These are phyloP conservation scores for Microvelia longipes DNA, from an alignment of 1,140 invertebrate genomes.

Conservation along the genomic window DNA sequence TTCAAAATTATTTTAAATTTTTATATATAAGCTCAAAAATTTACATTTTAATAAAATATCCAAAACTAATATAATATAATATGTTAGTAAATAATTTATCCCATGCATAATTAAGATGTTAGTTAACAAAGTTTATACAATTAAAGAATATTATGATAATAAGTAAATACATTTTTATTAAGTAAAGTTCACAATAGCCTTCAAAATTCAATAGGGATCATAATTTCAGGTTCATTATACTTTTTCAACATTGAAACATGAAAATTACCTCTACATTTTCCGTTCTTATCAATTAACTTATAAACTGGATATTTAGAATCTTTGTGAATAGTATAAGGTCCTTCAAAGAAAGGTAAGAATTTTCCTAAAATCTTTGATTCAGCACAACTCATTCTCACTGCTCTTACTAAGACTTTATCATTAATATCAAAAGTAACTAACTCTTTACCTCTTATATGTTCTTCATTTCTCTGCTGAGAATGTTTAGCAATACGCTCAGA, in stretches of 20 bases:
- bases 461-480: background rate
- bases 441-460: background rate
- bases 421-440: background rate
- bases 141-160: no score
- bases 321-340: background rate
- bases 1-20: no score
- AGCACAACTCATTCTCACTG: background rate
- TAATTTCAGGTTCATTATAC: background rate
- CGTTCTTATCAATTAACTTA: background rate
- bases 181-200: no score
- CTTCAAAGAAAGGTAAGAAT: background rate
- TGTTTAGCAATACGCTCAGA: background rate
- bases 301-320: background rate
- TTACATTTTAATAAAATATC: no score
- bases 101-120: no score
- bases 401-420: background rate
- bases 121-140: no score
- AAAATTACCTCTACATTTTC: background rate
- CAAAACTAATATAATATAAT: no score
- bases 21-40: no score
- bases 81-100: no score
- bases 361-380: background rate
- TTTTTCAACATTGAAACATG: background rate
- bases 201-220: background rate
- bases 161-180: no score